Base-by-base conservation (phyloP, 1,140 invertebrate species). In the Trypoxylus dichotomus region DNA sequence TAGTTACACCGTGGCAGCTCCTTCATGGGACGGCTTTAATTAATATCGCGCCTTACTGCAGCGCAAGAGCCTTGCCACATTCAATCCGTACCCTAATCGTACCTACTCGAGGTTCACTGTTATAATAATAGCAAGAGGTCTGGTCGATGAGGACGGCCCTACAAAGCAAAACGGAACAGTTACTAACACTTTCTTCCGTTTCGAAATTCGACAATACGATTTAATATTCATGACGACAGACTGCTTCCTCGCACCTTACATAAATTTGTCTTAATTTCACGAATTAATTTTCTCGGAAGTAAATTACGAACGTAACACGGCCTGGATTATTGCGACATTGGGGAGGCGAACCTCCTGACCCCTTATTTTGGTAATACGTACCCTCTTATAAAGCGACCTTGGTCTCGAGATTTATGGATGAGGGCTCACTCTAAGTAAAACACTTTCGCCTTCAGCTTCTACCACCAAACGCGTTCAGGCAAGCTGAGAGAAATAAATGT, bases 241-340 rank as follows among this genome's bases (percentile, higher is more conserved):
- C 19, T n/a, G 47, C 47, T 54, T 19, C 2, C 15, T 54, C 47
- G 47, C 47, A 3, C 47, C 47, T 54, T n/a, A 54, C 47, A 54
- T 54, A 54, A 54, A 54, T 54, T 54, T 54, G 47, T 54, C 47
- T 54, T 54, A 54, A 54, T 54, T 54, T 54, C 47, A 19, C 47
- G 47, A 54, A 54, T 54, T 54, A 54, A 54, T 54, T 54, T 54
- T 54, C 47, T 54, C 47, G 15, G 15, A 54, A 54, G 47, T 54
- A 54, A 54, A 54, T 54, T 54, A 54, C 7, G 47, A 54, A 54
- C 47, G 47, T 15, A 21, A 54, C 47, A 54, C 47, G 15, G 13
- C 47, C 15, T 15, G 47, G 47, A 54, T 54, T 54, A 54, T 54
- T 54, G 47, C 47, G 47, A 54, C 47, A 54, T 19, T 19, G 43